Conservation (phyloP, 2,888 invertebrate species). For the Siphonodentalium dalli region DNA sequence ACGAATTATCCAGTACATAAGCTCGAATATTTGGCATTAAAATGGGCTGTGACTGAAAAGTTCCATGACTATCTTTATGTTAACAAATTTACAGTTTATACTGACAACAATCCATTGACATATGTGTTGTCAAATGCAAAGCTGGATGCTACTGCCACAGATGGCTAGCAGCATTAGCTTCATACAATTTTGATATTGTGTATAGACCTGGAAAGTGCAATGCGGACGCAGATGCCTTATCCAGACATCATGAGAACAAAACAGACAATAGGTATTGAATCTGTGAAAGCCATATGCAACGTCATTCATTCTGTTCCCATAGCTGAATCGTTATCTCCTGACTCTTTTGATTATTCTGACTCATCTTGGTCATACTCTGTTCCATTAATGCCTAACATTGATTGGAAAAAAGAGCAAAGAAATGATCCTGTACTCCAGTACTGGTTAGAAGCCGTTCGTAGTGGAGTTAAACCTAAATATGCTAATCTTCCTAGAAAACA, state of each 20-base stretch:
- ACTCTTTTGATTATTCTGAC: too few relatives aligned
- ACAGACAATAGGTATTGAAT: neutral
- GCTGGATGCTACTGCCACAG: slow-evolving; percentile 29
- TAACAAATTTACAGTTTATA: slow-evolving; percentile 18
- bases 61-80: slow-evolving; percentile 23
- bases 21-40: slow-evolving; percentile 24
- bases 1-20: slow-evolving; percentile 24
- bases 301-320: neutral
- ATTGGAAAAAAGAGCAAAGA: slow-evolving; percentile 3
- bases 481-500: too few relatives aligned
- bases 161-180: slow-evolving; percentile 23
- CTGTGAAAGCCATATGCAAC: slow-evolving; percentile 8
- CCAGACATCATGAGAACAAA: slow-evolving; percentile 23
- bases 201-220: slow-evolving; percentile 29
- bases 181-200: slow-evolving; percentile 26
- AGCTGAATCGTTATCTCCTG: neutral
- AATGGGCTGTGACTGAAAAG: slow-evolving; percentile 26
- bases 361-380: too few relatives aligned
- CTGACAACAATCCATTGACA: slow-evolving; percentile 32
- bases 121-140: slow-evolving; percentile 27
- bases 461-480: too few relatives aligned
- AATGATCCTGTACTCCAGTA: slow-evolving; percentile 4
- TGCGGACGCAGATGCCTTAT: slow-evolving; percentile 29
- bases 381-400: too few relatives aligned
- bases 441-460: too few relatives aligned